These are phyloP conservation scores for Alloscopus bannaensis DNA, from an alignment of 2,888 invertebrate species.

Conservation along the genomic window DNA sequence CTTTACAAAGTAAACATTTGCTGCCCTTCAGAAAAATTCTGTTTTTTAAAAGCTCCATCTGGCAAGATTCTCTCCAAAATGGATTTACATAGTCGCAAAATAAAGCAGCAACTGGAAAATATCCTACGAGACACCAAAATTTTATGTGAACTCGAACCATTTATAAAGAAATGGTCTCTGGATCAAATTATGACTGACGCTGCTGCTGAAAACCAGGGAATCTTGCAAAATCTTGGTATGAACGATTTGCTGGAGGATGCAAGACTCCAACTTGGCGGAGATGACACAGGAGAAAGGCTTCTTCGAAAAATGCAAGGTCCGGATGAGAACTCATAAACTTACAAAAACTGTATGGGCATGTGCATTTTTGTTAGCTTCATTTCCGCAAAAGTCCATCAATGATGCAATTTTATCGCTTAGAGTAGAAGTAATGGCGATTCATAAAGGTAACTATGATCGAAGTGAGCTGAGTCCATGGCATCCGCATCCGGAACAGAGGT, in stretches of 20 bases:
- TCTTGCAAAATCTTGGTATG: no score
- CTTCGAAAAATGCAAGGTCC: slow-evolving; percentile 43
- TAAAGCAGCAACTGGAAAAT: slow-evolving; percentile 39
- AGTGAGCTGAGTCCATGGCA: neutral
- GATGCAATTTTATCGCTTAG: slow-evolving; percentile 20
- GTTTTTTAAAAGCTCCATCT: no score
- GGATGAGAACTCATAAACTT: no score
- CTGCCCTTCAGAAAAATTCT: no score
- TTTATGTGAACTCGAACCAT: slow-evolving; percentile 54
- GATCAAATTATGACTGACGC: neutral
- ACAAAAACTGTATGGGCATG: no score
- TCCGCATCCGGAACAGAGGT: neutral
- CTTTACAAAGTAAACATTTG: no score
- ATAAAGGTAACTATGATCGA: slow-evolving; percentile 17
- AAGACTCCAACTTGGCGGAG: no score
- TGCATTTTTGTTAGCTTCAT: no score
- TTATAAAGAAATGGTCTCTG: slow-evolving; percentile 54
- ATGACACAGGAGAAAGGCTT: slow-evolving; percentile 2
- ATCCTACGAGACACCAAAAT: slow-evolving; percentile 52
- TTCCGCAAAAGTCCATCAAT: no score
- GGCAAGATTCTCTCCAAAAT: no score
- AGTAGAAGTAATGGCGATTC: slow-evolving; percentile 26
- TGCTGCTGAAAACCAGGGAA: no score
- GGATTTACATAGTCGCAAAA: neutral
- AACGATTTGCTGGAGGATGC: no score